Evolutionary conservation across 30 jellyfish, hydroid and myxozoan species (phyloP), one percentile per base, ranked within the genome.

Genomic region (Pelagia noctiluca): DNA sequence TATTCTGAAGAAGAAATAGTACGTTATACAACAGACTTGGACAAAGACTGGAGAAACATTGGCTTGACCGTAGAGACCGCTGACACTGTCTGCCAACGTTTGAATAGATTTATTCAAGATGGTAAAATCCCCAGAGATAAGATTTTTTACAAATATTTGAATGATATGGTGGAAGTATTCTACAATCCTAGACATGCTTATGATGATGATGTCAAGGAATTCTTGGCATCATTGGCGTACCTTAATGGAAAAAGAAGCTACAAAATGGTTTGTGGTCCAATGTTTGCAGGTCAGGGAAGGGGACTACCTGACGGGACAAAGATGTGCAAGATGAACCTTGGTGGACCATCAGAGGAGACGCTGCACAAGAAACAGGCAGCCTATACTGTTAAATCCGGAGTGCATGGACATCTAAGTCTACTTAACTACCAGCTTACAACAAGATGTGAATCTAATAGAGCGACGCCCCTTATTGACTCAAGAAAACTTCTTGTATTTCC

Each of bases 241-340:
- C 22, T 24, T 18, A 67, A 67, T 3, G 79, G 79, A 32, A 33
- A 32, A 66, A 66, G 62, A 7, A 66, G 69, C 21, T 66, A 23
- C 66, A 66, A 66, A 7, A 25, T 66, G 24, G 66, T 66, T 23
- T 7, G 79, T 16, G 79, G 66, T 23, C 79, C 79, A 33, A 66
- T 66, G 79, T 23, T 3, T 3, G 33, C 29, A 4, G 72, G 72
- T 8, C 79, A 66, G 34, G 79, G 79, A 66, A 8, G 34, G 13
- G 74, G 31, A 12, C 18, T 10, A 61, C 11, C 64, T 3, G 8
- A 32, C 12, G 23, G 64, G 47, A 28, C 5, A 8, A 12, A 66
- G 26, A 23, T 66, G 18, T n/a, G n/a, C n/a, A 28, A 32, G 13
- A 66, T 66, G 79, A 66, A 66, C 23, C 62, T 66, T 66, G 79